These are phyloP conservation scores for Gobius niger DNA, from an alignment of 2,113 vertebrate species.

Conservation along the genomic window DNA sequence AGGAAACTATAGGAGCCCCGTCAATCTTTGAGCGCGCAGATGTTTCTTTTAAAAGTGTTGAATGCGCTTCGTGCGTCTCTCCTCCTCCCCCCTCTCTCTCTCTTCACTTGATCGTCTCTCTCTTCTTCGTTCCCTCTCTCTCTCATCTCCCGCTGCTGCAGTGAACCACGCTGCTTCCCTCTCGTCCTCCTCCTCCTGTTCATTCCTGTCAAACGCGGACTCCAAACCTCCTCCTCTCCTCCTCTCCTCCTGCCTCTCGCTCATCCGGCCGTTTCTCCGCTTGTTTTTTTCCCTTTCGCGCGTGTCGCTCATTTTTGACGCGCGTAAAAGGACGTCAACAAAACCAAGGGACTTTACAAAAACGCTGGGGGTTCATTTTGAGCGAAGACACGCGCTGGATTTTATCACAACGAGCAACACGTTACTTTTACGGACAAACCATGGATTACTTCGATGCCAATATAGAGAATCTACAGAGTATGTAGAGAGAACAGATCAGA, in stretches of 20 bases:
- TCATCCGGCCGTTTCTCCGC: not conserved
- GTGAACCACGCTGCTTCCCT: not conserved
- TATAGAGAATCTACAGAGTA: too few relatives aligned
- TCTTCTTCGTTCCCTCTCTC: not conserved
- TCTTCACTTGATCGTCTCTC: too few relatives aligned
- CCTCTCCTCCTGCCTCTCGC: not conserved
- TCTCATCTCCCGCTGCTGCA: not conserved
- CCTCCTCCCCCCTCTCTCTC: not conserved
- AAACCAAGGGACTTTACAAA: not conserved
- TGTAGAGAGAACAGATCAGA: too few relatives aligned
- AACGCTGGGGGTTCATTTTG: not conserved
- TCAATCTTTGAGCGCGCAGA: not conserved
- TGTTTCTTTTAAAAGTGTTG: not conserved
- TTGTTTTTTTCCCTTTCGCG: not conserved
- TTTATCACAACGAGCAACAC: not conserved
- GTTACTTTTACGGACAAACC: not conserved
- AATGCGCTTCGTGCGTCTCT: not conserved
- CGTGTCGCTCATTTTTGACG: too few relatives aligned
- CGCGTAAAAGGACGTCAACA: not conserved
- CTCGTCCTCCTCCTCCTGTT: too few relatives aligned
- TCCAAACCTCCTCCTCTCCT: too few relatives aligned
- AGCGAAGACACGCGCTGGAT: not conserved
- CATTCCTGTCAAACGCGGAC: not conserved
- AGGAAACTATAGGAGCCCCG: not conserved
- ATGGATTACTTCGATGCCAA: not conserved